A percentile compares a stretch with the other conserved stretches of the same genome.
These are phyloP conservation scores for Megalops cyprinoides DNA, from an alignment of 2,797 vertebrate genomes.

Conservation along the genomic window DNA sequence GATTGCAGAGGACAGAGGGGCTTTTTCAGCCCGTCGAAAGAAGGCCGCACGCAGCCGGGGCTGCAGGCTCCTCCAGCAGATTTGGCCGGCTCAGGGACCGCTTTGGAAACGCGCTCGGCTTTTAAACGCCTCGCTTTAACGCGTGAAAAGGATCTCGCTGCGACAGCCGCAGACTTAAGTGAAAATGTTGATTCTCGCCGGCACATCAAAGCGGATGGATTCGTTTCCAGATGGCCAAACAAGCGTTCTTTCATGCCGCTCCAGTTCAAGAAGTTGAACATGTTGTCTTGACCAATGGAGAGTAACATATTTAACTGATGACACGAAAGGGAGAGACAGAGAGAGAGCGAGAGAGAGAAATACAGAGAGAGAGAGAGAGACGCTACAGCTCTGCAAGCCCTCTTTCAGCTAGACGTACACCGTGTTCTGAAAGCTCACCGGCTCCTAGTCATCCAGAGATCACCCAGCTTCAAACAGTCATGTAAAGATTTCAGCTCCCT, in stretches of 20 bases:
- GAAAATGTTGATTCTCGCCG: background rate
- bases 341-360: too few species aligned
- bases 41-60: background rate
- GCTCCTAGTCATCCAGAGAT: background rate
- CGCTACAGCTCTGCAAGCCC: too few species aligned
- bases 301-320: background rate
- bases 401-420: background rate
- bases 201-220: background rate
- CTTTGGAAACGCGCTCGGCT: background rate
- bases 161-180: background rate
- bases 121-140: conserved; percentile 4
- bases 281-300: background rate
- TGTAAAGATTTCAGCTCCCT: background rate
- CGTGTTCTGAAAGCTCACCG: too few species aligned
- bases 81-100: background rate
- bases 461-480: background rate
- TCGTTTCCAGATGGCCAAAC: background rate
- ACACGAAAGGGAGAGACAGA: too few species aligned
- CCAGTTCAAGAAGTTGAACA: background rate
- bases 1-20: background rate
- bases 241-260: background rate
- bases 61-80: background rate
- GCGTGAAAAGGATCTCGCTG: background rate
- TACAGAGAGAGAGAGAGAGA: too few species aligned
- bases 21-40: background rate